Percentiles rank a stretch among this genome's conserved stretches.
Evolutionary conservation across 2,797 vertebrate species (phyloP).

Genomic region (Cynodonichthys magdalenae): DNA sequence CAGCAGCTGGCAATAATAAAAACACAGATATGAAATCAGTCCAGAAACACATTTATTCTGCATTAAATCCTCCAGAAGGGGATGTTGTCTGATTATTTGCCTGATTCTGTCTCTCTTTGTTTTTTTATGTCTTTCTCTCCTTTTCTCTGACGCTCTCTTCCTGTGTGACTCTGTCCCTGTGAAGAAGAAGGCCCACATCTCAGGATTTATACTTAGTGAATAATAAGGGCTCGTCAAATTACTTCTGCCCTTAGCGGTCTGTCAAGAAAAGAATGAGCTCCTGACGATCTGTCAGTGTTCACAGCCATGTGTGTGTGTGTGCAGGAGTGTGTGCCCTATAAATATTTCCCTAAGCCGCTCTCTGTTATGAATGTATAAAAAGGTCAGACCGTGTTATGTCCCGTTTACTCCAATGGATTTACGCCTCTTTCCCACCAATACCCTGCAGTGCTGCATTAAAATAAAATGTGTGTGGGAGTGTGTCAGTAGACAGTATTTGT

Average conservation of each 20-base stretch:
- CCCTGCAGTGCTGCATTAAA: conserved; percentile 17
- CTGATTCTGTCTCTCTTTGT: not conserved
- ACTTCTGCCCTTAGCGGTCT: conserved; percentile 41
- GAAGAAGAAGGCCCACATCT: conserved; percentile 27
- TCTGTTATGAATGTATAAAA: conserved; percentile 57
- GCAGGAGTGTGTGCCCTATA: conserved; percentile 15
- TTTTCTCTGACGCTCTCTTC: not conserved
- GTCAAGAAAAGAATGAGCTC: conserved; percentile 26
- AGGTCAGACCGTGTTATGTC: conserved; percentile 45
- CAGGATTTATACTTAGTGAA: conserved; percentile 49
- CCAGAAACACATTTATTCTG: conserved; percentile 46
- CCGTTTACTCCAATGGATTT: conserved; percentile 40
- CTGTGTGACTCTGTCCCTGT: conserved; percentile 13
- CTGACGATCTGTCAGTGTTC: not conserved
- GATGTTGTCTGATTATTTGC: conserved; percentile 25
- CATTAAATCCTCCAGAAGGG: conserved; percentile 39
- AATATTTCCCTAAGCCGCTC: conserved; percentile 36
- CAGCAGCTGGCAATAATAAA: not conserved
- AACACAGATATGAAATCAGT: conserved; percentile 7
- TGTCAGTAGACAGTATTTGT: conserved; percentile 15
- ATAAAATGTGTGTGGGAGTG: too few relatives aligned
- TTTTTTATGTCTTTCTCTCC: conserved; percentile 11
- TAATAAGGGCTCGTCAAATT: conserved; percentile 39
- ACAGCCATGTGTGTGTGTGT: not conserved
- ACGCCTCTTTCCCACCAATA: conserved; percentile 32